Evolutionary conservation across 2,113 vertebrate genomes (phyloP).

Genomic region (Takifugu flavidus): DNA sequence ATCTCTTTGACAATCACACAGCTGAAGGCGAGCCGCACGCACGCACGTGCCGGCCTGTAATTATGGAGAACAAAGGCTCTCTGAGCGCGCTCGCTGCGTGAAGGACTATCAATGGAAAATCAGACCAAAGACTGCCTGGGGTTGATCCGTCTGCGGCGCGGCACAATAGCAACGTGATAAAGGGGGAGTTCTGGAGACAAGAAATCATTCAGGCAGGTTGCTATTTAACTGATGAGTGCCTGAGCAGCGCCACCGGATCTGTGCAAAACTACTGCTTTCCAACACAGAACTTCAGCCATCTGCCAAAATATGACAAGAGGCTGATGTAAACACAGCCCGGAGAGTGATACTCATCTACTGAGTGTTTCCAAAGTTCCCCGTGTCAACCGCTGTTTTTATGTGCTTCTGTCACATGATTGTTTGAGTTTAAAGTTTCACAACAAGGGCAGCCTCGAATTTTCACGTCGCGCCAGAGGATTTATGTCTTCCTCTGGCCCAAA

Average conservation of each 20-base stretch:
- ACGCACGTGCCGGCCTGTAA: constrained; percentile 60
- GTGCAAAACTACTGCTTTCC: constrained; percentile 50
- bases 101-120: constrained; percentile 58
- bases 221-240: constrained; percentile 60
- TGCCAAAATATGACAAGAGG: constrained; percentile 54
- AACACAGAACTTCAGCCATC: constrained; percentile 40
- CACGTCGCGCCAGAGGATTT: no score
- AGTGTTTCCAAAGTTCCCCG: neutral
- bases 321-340: constrained; percentile 40
- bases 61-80: constrained; percentile 66
- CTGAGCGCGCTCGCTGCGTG: constrained; percentile 48
- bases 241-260: constrained; percentile 53
- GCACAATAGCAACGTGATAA: constrained; percentile 61
- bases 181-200: constrained; percentile 50
- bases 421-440: neutral
- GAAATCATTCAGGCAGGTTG: constrained; percentile 58
- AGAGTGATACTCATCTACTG: constrained; percentile 17
- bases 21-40: constrained; percentile 49
- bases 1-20: constrained; percentile 52
- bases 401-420: neutral
- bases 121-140: constrained; percentile 49
- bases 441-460: no score
- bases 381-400: neutral
- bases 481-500: no score
- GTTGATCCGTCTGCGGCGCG: constrained; percentile 36